Conservation (phyloP, 2,888 invertebrate genomes). For the Norana najaformis region DNA sequence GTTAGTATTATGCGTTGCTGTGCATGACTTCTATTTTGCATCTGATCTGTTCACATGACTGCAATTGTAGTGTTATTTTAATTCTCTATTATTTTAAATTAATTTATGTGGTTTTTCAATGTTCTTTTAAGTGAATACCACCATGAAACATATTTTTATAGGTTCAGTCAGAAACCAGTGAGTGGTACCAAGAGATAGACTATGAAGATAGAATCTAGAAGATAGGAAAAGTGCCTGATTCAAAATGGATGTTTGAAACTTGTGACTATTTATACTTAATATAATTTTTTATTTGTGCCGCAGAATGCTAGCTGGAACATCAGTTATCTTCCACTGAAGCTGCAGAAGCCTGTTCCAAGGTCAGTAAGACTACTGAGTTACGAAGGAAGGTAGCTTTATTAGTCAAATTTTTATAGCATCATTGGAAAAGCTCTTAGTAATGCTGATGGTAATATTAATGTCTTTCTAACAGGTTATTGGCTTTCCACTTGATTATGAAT, state of each 20-base stretch:
- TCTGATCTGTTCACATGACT: not conserved
- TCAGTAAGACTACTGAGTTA: conserved; percentile 57
- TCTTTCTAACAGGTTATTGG: not conserved
- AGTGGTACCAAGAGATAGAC: not conserved
- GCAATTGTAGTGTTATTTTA: not conserved
- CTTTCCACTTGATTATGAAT: too few species aligned
- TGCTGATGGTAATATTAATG: not conserved
- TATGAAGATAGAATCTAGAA: not conserved
- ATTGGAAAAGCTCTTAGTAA: not conserved
- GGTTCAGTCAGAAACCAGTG: not conserved
- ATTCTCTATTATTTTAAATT: too few species aligned
- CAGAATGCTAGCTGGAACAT: conserved; percentile 72
- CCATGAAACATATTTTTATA: not conserved
- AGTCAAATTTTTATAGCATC: not conserved
- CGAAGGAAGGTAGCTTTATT: not conserved
- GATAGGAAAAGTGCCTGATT: not conserved
- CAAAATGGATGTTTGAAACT: not conserved
- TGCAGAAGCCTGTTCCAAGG: conserved; percentile 81
- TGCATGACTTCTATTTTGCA: not conserved
- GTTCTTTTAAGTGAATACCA: not conserved
- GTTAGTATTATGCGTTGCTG: not conserved
- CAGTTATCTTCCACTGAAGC: conserved; percentile 70
- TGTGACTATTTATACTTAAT: not conserved
- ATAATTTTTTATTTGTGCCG: not conserved
- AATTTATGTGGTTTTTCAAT: too few species aligned